Evolutionary conservation across 2,797 vertebrate species (phyloP), one percentile per base, ranked within the genome.

Genomic region (Florisuga fusca): DNA sequence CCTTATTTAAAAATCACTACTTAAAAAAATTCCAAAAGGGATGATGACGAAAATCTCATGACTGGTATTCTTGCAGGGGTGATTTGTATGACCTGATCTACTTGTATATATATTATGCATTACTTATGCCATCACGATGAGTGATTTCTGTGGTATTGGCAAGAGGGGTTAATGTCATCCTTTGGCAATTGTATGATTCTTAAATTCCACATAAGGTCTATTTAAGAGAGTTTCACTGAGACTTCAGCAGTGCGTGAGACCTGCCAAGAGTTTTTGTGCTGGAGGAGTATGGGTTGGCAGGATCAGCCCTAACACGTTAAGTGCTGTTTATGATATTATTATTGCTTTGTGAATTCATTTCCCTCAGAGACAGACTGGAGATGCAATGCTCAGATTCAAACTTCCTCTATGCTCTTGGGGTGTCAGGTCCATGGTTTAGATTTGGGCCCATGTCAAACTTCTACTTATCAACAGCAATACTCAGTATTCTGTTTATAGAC

Each of bases 301-400:
- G 90, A 95, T 93, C 83, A 74, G 94, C 95, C 89, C 95, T 84
- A 93, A 93, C 85, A 96, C 0, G 87, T 96, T 96, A 96, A 97
- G 77, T 94, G 92, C 91, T 93, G 87, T 95, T 97, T 91, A 91
- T 94, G 94, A 87, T 96, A 67, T 82, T 95, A 77, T 94, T 96
- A 94, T 88, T 96, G 94, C 91, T 95, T 68, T 90, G 91, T 90
- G 95, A 87, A 96, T 97, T 95, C 64, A 92, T 96, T 95, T 96
- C 89, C 94, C 80, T 0, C 64, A 96, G 95, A 95, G 95, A 88
- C 78, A 90, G 67, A 82, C 51, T 90, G 76, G 71, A 88, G 89
- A 92, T 94, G 66, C 84, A 88, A 17, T 90, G 85, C 41, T 94
- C 91, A 86, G 66, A 88, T 91, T 92, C 71, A 87, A 74, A 89